A percentile compares a stretch with the other conserved stretches of the same genome.
Evolutionary conservation across 2,888 invertebrate species (phyloP).

Genomic region (Onchidella celtica): DNA sequence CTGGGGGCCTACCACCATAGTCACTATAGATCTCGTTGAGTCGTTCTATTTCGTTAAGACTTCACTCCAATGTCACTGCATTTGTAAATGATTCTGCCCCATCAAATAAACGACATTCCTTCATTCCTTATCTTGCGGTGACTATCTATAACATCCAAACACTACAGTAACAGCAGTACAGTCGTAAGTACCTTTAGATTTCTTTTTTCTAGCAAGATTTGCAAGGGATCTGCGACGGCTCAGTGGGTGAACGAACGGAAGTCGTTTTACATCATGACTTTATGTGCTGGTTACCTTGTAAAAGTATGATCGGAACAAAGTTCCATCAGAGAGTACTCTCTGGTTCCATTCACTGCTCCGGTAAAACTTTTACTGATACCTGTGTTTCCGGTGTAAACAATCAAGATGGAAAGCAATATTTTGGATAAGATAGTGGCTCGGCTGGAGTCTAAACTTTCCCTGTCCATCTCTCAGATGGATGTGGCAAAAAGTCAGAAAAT

Average conservation of each 20-base stretch:
- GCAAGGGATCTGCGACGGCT: too few relatives aligned
- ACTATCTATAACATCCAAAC: background rate
- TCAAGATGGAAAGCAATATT: slow-evolving; percentile 27
- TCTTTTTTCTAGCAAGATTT: too few relatives aligned
- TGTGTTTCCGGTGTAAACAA: slow-evolving; percentile 50
- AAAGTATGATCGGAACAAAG: background rate
- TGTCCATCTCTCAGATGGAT: too few relatives aligned
- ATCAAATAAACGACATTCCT: too few relatives aligned
- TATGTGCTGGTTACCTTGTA: background rate
- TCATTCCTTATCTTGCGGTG: too few relatives aligned
- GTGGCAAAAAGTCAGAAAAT: too few relatives aligned
- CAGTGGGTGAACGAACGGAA: background rate
- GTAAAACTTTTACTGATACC: background rate
- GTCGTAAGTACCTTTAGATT: too few relatives aligned
- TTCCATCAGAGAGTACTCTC: background rate
- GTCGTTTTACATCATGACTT: background rate
- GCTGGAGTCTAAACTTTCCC: background rate
- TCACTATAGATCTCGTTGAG: too few relatives aligned
- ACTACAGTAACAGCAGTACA: background rate
- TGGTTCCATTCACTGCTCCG: background rate
- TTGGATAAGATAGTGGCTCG: background rate
- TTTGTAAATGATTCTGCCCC: too few relatives aligned
- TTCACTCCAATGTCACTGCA: too few relatives aligned
- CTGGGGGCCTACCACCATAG: too few relatives aligned
- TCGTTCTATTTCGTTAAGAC: too few relatives aligned